Base-by-base conservation (phyloP, 2,888 invertebrate genomes). In the Napeogenes inachia region DNA sequence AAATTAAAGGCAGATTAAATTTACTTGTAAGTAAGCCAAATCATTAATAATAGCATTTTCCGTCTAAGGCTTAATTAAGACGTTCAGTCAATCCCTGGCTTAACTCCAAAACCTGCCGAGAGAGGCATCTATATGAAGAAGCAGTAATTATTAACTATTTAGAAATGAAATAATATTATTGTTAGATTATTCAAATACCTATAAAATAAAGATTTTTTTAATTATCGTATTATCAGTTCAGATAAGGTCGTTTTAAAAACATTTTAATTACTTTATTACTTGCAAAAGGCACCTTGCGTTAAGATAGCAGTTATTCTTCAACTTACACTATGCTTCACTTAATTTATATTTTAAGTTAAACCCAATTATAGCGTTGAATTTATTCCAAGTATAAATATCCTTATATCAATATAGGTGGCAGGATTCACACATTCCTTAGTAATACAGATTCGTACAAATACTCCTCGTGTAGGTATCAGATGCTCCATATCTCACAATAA, bases 41-140 rank as follows among this genome's bases (percentile, higher is more conserved):
- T 30, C 21, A 10, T 50, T 30, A 50, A 30, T 50, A 50, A 30
- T 8, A 30, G 45, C 21, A 21, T 33, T 54, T 33, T 53, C 55
- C 50, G 30, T 72, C 70, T 73, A 69, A 67, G 69, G 68, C 75
- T 79, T 82, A 84, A 86, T 85, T 81, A 85, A 85, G 78, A 76
- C 77, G 80, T 85, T 80, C 81, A 78, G 78, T 82, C 69, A 69
- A 75, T 77, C 76, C 73, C 81, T 84, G 85, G 85, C 84, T 81
- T 80, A 77, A 73, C 67, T 79, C 82, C 82, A 82, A 82, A 72
- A 80, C 77, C 80, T 75, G 73, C 73, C 76, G 71, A 70, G 80
- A 82, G 80, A 79, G 76, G 74, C 73, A 69, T 68, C 72, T 71
- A 75, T 77, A 77, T 76, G 73, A 81, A 76, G 45, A 42, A 46